Base-by-base conservation (phyloP, 2,113 vertebrate genomes). In the Marcusenius ussheri region DNA sequence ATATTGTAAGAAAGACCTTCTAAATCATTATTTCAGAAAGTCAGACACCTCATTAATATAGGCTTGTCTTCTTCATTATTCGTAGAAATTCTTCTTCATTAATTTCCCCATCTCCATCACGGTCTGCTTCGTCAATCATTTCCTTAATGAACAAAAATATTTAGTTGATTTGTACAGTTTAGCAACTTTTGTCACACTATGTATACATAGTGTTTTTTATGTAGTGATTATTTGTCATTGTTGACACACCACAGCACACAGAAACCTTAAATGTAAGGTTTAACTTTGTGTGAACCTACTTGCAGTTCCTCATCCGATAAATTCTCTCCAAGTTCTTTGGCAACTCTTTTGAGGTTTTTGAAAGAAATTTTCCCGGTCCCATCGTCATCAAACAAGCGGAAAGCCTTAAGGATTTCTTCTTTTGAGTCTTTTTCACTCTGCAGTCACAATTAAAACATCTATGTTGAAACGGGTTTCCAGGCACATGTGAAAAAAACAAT, bases 121-220 rank as follows among this genome's bases (percentile, higher is more conserved):
- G 93, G 93, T 99, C 98, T 45, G 98, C 98, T 96, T 99, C 98
- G 24, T 98, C 97, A 45, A 99, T 98, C 98, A 99, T 99, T 95
- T 99, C 98, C 98, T 99, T 84, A 91, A 88, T 93, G 94, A 70
- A 77, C 90, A 86, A 90, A 45, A 91, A 90, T 87, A 85, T 1
- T 49, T 17, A 5, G 13, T 19, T 39, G 42, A 45, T 62, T 21
- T 88, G 6, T 39, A 77, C 21, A 39, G 31, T 77, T 77, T 42
- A 77, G 74, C 5, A 17, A 77, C 35, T 35, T 74, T 74, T 19
- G 31, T 31, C 31, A 77, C 70, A 77, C 31, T 42, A 5, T 39
- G 35, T 77, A 77, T 8, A 31, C 9, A 11, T 4, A 27, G 3
- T 42, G 39, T 42, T 42, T 42, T 42, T 42, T 42, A 42, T 42